Evolutionary conservation across 2,113 vertebrate species (phyloP).

Genomic region (Phaethornis superciliosus): DNA sequence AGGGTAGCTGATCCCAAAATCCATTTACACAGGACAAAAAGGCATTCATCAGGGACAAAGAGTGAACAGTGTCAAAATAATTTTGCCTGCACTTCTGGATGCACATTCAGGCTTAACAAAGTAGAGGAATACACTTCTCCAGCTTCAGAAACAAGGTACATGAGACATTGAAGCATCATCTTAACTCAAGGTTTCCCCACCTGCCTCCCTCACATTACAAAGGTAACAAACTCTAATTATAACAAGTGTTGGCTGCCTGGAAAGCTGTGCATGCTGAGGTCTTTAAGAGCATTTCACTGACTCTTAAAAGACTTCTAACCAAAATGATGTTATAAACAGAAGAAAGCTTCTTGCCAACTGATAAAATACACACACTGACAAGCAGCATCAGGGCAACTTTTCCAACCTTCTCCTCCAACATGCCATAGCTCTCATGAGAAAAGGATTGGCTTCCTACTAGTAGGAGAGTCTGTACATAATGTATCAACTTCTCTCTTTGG

Average conservation of each 20-base stretch:
- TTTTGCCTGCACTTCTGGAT: not conserved
- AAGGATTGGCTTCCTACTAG: not conserved
- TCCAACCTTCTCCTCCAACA: not conserved
- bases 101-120: not conserved
- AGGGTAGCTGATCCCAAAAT: slow-evolving; percentile 36
- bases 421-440: not conserved
- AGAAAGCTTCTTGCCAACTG: not conserved
- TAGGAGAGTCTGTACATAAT: rapidly evolving
- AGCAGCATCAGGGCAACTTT: not conserved
- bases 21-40: slow-evolving; percentile 28
- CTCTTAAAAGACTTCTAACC: not conserved
- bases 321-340: not conserved
- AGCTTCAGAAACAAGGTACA: not conserved
- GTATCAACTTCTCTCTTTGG: not conserved
- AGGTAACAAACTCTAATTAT: not conserved
- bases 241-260: not conserved
- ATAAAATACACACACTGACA: not conserved
- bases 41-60: slow-evolving; percentile 36
- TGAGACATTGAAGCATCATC: not conserved
- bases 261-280: not conserved
- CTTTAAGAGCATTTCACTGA: not conserved
- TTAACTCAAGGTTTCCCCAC: not conserved
- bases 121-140: not conserved
- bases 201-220: not conserved
- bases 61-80: slow-evolving; percentile 4